Conservation (phyloP, 2,888 invertebrate genomes). For the Charanyca ferruginea region DNA sequence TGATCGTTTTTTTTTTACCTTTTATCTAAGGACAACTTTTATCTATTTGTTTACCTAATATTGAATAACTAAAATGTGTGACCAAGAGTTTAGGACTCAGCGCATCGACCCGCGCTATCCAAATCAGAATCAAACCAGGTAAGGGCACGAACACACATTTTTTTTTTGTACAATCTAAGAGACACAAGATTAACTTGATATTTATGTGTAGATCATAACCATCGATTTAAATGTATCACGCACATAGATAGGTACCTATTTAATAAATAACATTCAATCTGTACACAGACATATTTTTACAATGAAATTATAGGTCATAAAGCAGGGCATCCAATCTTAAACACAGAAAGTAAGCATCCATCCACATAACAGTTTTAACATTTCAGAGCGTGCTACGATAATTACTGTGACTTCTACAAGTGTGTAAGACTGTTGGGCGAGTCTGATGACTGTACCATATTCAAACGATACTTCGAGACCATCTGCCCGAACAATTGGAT, state of each 20-base stretch:
- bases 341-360: too few species aligned
- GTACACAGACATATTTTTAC: too few species aligned
- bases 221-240: too few species aligned
- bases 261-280: too few species aligned
- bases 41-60: background rate
- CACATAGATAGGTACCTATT: too few species aligned
- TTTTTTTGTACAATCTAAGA: too few species aligned
- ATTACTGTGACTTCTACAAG: constrained; percentile 85
- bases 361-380: background rate
- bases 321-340: too few species aligned
- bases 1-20: constrained; percentile 14
- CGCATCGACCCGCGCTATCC: constrained; percentile 87
- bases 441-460: constrained; percentile 85
- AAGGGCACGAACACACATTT: constrained; percentile 8
- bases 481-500: constrained; percentile 88
- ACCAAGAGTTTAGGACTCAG: constrained; percentile 84
- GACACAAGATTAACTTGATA: too few species aligned
- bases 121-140: constrained; percentile 85
- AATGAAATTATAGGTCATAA: too few species aligned
- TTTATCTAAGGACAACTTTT: constrained; percentile 1
- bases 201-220: too few species aligned
- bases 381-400: constrained; percentile 85
- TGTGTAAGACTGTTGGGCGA: constrained; percentile 83
- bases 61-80: constrained; percentile 78
- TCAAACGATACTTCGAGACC: constrained; percentile 87